Evolutionary conservation across 2,797 vertebrate species (phyloP).

Genomic region (Thamnophis elegans): DNA sequence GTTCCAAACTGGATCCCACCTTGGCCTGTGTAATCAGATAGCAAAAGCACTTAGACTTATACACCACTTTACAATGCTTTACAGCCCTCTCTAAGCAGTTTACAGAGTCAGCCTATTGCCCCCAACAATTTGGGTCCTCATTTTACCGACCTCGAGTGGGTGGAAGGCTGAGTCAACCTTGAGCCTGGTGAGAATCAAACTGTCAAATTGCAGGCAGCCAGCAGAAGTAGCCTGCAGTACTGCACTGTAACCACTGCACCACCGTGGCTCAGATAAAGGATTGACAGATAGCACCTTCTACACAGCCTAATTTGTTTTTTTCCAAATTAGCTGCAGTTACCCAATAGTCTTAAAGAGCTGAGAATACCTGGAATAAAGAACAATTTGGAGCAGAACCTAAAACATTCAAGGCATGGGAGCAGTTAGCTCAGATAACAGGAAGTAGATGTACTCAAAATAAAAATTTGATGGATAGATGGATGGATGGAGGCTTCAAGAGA

Average conservation of each 20-base stretch:
- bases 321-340: background rate
- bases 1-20: background rate
- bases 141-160: too few species aligned
- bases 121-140: too few species aligned
- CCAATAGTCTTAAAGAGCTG: background rate
- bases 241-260: too few species aligned
- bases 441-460: background rate
- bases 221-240: too few species aligned
- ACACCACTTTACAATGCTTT: too few species aligned
- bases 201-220: too few species aligned
- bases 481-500: background rate
- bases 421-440: background rate
- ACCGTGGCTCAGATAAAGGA: background rate
- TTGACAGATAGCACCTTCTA: background rate
- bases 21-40: background rate
- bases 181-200: too few species aligned
- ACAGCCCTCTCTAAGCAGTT: too few species aligned
- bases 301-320: background rate
- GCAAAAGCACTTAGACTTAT: too few species aligned
- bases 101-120: too few species aligned
- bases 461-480: background rate
- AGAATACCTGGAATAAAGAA: background rate
- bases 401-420: background rate
- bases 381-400: background rate
- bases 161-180: too few species aligned